Conservation (phyloP, 2,888 invertebrate genomes). For the Eupsilia transversa region DNA sequence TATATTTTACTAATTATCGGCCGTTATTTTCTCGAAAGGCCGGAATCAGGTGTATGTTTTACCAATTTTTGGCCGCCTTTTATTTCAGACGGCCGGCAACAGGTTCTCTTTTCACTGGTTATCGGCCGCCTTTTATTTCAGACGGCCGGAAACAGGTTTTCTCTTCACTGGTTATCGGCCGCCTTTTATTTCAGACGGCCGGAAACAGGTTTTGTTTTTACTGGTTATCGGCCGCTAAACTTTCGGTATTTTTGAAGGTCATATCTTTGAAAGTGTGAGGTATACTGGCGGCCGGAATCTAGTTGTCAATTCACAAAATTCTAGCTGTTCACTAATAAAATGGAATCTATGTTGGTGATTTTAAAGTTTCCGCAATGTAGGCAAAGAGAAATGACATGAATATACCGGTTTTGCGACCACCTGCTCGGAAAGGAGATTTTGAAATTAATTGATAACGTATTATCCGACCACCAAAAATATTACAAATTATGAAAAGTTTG, state of each 20-base stretch:
- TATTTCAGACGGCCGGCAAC: background rate
- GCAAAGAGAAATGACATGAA: conserved; percentile 3
- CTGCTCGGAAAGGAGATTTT: background rate
- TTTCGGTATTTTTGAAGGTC: background rate
- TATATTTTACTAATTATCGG: background rate
- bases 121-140: background rate
- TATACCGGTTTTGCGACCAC: conserved; percentile 2
- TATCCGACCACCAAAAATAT: conserved; percentile 1
- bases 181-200: background rate
- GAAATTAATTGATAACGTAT: background rate
- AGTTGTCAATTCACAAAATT: background rate
- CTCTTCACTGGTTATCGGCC: background rate
- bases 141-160: background rate
- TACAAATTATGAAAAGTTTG: background rate
- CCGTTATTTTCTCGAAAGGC: no score
- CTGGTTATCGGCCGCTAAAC: background rate
- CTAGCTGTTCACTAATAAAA: conserved; percentile 1
- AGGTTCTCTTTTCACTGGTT: background rate
- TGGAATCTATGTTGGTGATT: background rate
- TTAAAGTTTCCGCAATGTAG: background rate
- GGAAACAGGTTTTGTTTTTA: background rate
- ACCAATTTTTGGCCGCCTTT: no score
- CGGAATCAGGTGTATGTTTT: no score
- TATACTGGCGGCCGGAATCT: conserved; percentile 3
- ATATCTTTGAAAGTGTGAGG: background rate